Evolutionary conservation across 2,888 invertebrate species (phyloP).

Genomic region (Loripinus fragilis): DNA sequence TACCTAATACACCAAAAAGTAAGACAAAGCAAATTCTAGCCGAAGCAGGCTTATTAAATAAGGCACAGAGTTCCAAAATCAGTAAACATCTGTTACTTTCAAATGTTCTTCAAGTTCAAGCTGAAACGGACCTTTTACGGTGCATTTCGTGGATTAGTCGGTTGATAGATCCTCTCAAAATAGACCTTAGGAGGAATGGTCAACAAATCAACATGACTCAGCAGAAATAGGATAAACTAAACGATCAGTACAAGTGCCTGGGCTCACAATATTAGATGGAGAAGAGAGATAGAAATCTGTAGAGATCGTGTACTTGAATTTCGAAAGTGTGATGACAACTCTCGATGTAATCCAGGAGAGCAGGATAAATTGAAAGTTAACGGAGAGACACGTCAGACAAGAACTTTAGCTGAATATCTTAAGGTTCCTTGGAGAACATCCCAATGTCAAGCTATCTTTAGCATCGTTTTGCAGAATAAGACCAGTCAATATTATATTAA

Average conservation of each 20-base stretch:
- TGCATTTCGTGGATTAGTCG: neutral
- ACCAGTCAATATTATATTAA: conserved; percentile 30
- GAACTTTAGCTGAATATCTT: conserved; percentile 46
- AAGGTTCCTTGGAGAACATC: conserved; percentile 47
- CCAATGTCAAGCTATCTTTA: conserved; percentile 35
- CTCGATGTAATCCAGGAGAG: conserved; percentile 46
- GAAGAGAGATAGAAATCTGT: neutral
- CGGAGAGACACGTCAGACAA: conserved; percentile 25
- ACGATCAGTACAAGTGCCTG: neutral
- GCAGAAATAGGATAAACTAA: neutral
- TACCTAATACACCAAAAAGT: neutral
- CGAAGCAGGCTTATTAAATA: neutral
- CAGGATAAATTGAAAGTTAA: conserved; percentile 34
- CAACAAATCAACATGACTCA: neutral
- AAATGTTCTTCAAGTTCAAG: neutral
- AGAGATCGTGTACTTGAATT: neutral
- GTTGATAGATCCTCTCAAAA: neutral
- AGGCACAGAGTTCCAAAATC: neutral
- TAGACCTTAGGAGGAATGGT: neutral
- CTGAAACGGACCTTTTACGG: neutral
- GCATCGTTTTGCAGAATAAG: conserved; percentile 46
- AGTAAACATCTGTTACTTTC: neutral
- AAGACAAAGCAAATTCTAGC: neutral
- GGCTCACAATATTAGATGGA: neutral
- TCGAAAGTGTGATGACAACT: neutral